Evolutionary conservation across 2,888 invertebrate species (phyloP).

Genomic region (Cryptosula pallasiana): DNA sequence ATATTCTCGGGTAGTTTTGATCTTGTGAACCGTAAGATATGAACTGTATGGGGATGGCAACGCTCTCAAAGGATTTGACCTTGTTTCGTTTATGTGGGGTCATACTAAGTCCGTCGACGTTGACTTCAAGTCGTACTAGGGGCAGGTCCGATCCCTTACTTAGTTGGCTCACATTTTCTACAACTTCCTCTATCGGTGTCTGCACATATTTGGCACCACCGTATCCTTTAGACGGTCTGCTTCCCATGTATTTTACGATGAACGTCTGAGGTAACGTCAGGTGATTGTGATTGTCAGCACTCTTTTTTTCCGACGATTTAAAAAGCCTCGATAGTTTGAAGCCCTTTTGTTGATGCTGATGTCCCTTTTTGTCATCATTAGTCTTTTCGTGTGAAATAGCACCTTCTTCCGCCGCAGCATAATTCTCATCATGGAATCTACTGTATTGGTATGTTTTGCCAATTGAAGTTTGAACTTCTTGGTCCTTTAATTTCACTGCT

Average conservation of each 20-base stretch:
- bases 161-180: constrained; percentile 38
- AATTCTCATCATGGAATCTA: too few species aligned
- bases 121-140: constrained; percentile 42
- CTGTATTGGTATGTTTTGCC: not conserved
- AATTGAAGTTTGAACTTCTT: not conserved
- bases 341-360: not conserved
- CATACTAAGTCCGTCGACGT: constrained; percentile 42
- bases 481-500: not conserved
- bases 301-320: not conserved
- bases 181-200: constrained; percentile 45
- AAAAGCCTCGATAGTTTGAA: not conserved
- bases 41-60: constrained; percentile 46
- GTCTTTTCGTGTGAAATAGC: not conserved
- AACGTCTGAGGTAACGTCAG: constrained; percentile 46
- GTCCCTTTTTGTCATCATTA: not conserved
- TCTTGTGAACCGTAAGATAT: constrained; percentile 53
- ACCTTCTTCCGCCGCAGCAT: constrained; percentile 16
- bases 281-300: not conserved
- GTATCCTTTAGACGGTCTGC: constrained; percentile 39
- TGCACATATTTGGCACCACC: constrained; percentile 47
- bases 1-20: constrained; percentile 46
- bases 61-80: constrained; percentile 33
- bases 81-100: constrained; percentile 42
- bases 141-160: constrained; percentile 42
- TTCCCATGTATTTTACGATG: constrained; percentile 50